Percentiles rank a stretch among this genome's conserved stretches.
These are phyloP conservation scores for Venustaconcha ellipsiformis DNA, from an alignment of 1,140 invertebrate genomes.

Conservation along the genomic window DNA sequence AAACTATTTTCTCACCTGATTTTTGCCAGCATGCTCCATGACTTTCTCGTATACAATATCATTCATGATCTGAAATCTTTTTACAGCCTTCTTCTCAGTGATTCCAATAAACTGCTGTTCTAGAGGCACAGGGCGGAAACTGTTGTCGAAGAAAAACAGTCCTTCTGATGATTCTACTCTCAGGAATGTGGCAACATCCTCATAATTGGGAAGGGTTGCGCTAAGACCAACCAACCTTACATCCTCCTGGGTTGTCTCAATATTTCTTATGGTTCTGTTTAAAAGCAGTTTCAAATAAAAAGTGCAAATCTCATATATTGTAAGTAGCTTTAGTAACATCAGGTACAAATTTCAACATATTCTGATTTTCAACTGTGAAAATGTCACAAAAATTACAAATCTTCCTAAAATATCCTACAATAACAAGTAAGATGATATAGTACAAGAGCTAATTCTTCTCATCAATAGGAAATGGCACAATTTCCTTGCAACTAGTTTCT, in stretches of 20 bases:
- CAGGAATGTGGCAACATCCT: constrained; percentile 96
- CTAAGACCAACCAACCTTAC: constrained; percentile 95
- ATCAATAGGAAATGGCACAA: too few species aligned
- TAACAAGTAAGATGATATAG: too few species aligned
- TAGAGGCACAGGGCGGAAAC: constrained; percentile 93
- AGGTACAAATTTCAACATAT: too few species aligned
- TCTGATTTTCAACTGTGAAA: too few species aligned
- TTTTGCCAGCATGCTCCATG: constrained; percentile 98
- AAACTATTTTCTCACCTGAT: constrained; percentile 81
- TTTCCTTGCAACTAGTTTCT: too few species aligned
- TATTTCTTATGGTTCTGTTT: constrained; percentile 83
- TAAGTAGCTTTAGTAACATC: too few species aligned
- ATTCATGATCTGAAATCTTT: constrained; percentile 98
- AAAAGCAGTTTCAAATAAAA: constrained; percentile 6
- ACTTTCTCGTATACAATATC: constrained; percentile 99
- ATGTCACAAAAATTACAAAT: too few species aligned
- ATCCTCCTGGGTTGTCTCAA: constrained; percentile 96
- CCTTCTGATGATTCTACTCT: constrained; percentile 86
- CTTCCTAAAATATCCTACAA: too few species aligned
- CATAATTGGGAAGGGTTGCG: constrained; percentile 98
- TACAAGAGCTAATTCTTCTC: too few species aligned
- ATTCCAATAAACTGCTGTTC: constrained; percentile 99
- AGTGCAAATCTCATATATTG: background rate
- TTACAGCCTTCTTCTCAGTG: constrained; percentile 98
- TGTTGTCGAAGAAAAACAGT: constrained; percentile 98